These are phyloP conservation scores for Patella caerulea DNA, from an alignment of 2,888 invertebrate species.

Conservation along the genomic window DNA sequence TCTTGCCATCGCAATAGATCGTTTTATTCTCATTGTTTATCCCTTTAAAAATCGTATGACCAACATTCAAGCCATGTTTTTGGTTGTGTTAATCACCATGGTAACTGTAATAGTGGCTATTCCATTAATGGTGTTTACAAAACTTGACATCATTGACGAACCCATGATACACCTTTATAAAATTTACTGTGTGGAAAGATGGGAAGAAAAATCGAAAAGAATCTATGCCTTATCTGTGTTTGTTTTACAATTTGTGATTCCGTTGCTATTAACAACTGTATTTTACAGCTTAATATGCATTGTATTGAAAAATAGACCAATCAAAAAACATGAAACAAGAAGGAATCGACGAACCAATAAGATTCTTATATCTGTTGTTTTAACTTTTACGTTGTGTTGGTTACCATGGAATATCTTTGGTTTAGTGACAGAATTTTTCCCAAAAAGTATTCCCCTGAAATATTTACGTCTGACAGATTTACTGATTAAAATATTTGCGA, in stretches of 20 bases:
- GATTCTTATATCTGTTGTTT: constrained; percentile 66
- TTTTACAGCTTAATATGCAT: constrained; percentile 62
- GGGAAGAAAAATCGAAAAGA: constrained; percentile 50
- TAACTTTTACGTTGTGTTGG: constrained; percentile 68
- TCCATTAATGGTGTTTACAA: constrained; percentile 64
- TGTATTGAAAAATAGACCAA: constrained; percentile 57
- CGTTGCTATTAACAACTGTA: constrained; percentile 59
- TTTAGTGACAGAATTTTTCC: constrained; percentile 60
- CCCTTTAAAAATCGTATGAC: constrained; percentile 64
- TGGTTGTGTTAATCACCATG: constrained; percentile 50
- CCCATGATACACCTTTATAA: constrained; percentile 50
- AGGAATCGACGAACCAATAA: constrained; percentile 61
- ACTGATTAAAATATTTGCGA: constrained; percentile 66
- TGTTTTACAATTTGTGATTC: constrained; percentile 64
- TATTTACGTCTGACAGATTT: constrained; percentile 64
- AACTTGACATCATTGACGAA: constrained; percentile 47
- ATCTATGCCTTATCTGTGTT: constrained; percentile 61
- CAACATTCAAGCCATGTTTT: constrained; percentile 49
- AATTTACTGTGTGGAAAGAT: constrained; percentile 62
- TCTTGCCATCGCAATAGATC: constrained; percentile 67
- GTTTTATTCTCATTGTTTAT: constrained; percentile 68
- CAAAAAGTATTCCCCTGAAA: constrained; percentile 47
- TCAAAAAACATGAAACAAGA: constrained; percentile 54
- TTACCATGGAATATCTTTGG: constrained; percentile 66
- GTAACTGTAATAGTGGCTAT: constrained; percentile 59